A percentile compares a stretch with the other conserved stretches of the same genome.
Evolutionary conservation across 2,797 vertebrate species (phyloP).

Genomic region (Columba guinea): DNA sequence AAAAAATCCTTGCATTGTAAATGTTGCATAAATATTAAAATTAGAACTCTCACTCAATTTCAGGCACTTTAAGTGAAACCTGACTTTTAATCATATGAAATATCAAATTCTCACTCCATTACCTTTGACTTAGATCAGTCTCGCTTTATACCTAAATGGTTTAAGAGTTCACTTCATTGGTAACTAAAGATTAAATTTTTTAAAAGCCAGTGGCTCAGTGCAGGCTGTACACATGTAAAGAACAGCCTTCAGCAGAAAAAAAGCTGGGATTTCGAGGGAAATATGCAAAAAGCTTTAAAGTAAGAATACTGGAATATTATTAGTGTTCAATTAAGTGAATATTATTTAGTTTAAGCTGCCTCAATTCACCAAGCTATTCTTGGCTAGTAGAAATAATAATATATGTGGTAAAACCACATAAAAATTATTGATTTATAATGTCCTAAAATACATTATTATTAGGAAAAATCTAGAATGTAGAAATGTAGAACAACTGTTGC

Average conservation of each 20-base stretch:
- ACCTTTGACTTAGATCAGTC: background rate
- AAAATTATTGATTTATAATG: background rate
- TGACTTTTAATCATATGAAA: background rate
- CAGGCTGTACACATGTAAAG: background rate
- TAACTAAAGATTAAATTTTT: background rate
- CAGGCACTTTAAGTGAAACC: background rate
- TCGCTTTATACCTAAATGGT: background rate
- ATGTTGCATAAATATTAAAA: background rate
- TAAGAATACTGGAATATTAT: background rate
- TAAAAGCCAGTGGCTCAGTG: background rate
- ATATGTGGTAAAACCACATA: background rate
- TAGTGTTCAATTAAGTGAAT: background rate
- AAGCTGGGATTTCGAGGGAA: background rate
- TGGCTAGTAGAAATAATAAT: background rate
- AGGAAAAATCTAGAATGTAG: background rate
- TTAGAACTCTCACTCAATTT: background rate
- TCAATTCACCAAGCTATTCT: background rate
- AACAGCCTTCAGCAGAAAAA: background rate
- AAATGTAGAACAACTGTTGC: background rate
- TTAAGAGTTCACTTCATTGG: background rate
- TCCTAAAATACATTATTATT: background rate
- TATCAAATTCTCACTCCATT: background rate
- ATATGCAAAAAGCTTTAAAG: background rate
- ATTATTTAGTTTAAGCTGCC: background rate
- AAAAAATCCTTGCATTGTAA: background rate